Base-by-base conservation (phyloP, 2,888 invertebrate species). In the Pseudeuparius sepicola region DNA sequence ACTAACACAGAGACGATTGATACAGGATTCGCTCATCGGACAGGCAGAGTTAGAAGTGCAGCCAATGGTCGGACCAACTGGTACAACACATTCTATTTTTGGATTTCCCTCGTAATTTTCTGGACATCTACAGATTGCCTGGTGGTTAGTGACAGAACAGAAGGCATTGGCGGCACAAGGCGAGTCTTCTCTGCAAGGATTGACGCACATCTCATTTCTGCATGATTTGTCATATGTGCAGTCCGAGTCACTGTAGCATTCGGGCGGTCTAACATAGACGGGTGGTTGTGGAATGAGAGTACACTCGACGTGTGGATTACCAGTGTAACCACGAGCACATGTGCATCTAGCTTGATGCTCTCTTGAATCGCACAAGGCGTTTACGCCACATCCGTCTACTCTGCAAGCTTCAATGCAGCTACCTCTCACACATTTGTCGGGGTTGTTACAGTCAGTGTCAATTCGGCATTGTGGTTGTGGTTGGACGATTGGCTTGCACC, bases 11-110 rank as follows among this genome's bases (percentile, higher is more conserved):
- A 73, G 67, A 18, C 73, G 69, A 52, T 88, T 89, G 33, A 88
- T 71, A 55, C 90, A 92, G 2, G 88, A 79, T 63, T 87, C 83
- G 17, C 82, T 78, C 37, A 76, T 65, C 4, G 84, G 75, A 56
- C 90, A 92, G 44, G 89, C 87, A 4, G 78, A 73, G 56, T 80
- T 83, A 1, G 82, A 75, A 50, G 73, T 73, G 55, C 89, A 89
- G 29, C 83, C 86, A 9, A 78, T 70, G 9, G 73, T 67, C 16
- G 73, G 69, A 44, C 71, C 69, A 41, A 67, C 67, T 50, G 75
- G 75, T 78, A 37, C 31, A 54, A 74, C 65, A 56, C 89, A 89
- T 51, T 76, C 75, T 31, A 71, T 62, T 44, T 65, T 63, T 11
- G 87, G 75, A 55, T 82, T 75, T 29, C 89, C 89, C 29, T 72